Evolutionary conservation across 2,888 invertebrate species (phyloP), one percentile per base, ranked within the genome.

Genomic region (Disparrhopalites patrizii): DNA sequence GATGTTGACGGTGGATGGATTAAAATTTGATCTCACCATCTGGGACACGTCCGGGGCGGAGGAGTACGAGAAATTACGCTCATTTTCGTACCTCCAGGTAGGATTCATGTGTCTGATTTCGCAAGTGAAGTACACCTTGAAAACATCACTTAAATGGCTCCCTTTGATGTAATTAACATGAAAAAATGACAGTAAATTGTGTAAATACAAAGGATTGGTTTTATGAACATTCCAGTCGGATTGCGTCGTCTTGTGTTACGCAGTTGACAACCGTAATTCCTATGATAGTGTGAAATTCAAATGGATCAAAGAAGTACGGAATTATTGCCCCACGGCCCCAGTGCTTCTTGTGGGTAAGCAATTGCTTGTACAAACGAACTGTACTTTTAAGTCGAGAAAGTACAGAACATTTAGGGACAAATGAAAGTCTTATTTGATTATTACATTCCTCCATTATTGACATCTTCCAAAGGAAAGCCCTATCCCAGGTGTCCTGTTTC

Each of bases 11-110:
- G 87, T 91, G n/a, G 91, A 92, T 76, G 89, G 85, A n/a, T 85
- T 87, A 72, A 85, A 87, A 75, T 89, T 89, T 76, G 87, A 88
- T 78, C 85, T 91, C 81, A 89, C 90, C 40, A 80, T 93, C 30
- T 93, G 93, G 93, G 93, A 93, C 78, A 93, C 93, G 18, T 93
- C 93, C 4, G 70, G 91, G 1, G 93, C 93, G 78, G 93, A 93
- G 79, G 93, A 93, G 80, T 94, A 93, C 77, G 93, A 93, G 81
- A 82, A 92, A 78, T 82, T 94, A 62, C 83, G 93, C 77, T 93
- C 93, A 0, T 81, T 94, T 51, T 91, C 92, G 33, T 94, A 93
- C 80, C 91, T 91, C 72, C 86, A 89, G 80, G 93, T 93, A 81
- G n/a, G n/a, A n/a, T n/a, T n/a, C 83, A 83, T 80, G 58, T 10